Conservation (phyloP, 2,113 vertebrate species). For the Loxodonta africana region DNA sequence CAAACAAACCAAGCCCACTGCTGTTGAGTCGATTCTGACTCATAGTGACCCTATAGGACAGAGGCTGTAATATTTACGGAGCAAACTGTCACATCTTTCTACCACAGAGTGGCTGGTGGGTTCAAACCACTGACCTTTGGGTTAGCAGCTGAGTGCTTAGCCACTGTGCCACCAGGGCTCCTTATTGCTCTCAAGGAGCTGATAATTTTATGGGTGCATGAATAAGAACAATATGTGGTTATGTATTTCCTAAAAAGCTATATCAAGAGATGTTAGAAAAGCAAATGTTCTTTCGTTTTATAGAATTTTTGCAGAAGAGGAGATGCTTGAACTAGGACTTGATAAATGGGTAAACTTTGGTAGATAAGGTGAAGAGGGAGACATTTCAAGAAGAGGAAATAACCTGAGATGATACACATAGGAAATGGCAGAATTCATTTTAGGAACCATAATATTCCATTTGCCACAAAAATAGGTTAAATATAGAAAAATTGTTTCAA, state of each 20-base stretch:
- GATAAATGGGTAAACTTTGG: conserved; percentile 32
- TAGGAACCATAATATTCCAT: background rate
- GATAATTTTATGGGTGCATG: background rate
- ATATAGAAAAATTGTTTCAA: conserved; percentile 20
- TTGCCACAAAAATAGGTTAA: background rate
- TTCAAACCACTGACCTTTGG: too few relatives aligned
- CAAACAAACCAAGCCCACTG: too few relatives aligned
- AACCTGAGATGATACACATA: background rate
- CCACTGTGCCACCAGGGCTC: too few relatives aligned
- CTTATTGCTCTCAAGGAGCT: background rate
- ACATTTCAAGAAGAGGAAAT: conserved; percentile 12
- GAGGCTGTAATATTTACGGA: too few relatives aligned
- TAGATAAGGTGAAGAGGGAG: background rate
- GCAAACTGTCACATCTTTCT: too few relatives aligned
- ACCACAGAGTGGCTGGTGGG: too few relatives aligned
- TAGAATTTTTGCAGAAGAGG: background rate
- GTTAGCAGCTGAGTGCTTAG: too few relatives aligned
- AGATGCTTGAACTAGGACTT: conserved; percentile 18
- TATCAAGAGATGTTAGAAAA: background rate
- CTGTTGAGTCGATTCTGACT: too few relatives aligned
- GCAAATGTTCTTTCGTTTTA: background rate
- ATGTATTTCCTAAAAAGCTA: background rate
- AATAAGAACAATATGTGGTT: background rate
- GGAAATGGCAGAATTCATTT: conserved; percentile 31
- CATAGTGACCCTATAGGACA: too few relatives aligned